phyloP scores from a whole-genome alignment of 1,140 invertebrate genomes.

The Thaumetopoea pityocampa region DNA sequence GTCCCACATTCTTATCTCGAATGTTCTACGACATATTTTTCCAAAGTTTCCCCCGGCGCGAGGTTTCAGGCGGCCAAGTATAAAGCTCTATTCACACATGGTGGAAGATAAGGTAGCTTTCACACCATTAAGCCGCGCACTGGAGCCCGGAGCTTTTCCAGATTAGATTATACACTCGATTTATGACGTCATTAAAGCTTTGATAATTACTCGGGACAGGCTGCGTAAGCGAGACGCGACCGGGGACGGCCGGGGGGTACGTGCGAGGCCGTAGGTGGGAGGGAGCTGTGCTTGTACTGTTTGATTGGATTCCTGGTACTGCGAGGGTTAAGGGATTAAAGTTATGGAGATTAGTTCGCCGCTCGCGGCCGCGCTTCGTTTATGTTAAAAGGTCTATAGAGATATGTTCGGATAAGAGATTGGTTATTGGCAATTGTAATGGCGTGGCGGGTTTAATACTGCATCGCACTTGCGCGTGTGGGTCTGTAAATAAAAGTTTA shows the following conservation, averaged over 20 bases:
- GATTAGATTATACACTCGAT: conserved; percentile 78
- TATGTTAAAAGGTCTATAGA: conserved; percentile 72
- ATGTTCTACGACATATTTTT: conserved; percentile 73
- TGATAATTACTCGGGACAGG: conserved; percentile 76
- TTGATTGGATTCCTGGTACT: conserved; percentile 74
- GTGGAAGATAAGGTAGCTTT: conserved; percentile 74
- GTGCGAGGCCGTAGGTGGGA: conserved; percentile 18
- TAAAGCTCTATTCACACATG: conserved; percentile 75
- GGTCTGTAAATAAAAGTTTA: conserved; percentile 60
- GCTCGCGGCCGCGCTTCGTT: conserved; percentile 66
- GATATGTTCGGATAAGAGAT: conserved; percentile 73
- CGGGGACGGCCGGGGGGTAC: conserved; percentile 29
- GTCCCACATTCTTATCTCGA: conserved; percentile 73
- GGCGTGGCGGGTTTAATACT: conserved; percentile 63
- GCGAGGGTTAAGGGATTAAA: conserved; percentile 73
- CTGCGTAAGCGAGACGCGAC: conserved; percentile 65
- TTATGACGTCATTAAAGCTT: conserved; percentile 77
- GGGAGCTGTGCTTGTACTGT: conserved; percentile 63
- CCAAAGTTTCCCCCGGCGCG: conserved; percentile 73
- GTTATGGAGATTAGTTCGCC: conserved; percentile 74
- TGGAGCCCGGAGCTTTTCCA: conserved; percentile 76
- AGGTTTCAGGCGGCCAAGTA: conserved; percentile 69
- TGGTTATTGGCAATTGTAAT: conserved; percentile 74
- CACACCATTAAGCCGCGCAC: conserved; percentile 73
- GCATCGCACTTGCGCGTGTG: conserved; percentile 34